A percentile compares a stretch with the other conserved stretches of the same genome.
phyloP scores from a whole-genome alignment of 2,888 invertebrate species.

The Drosophila monieri region DNA sequence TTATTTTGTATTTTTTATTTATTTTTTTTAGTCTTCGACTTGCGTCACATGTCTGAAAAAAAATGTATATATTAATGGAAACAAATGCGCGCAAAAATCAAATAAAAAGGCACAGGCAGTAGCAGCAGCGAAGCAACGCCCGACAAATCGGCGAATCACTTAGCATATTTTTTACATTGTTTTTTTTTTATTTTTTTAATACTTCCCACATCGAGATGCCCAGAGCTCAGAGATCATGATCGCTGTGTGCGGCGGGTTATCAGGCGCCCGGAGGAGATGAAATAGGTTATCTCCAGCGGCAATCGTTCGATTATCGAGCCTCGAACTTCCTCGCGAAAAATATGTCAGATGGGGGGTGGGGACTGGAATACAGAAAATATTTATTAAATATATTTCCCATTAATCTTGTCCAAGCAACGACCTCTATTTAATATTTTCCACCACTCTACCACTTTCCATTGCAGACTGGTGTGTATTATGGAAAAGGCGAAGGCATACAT shows the following conservation, averaged over 20 bases:
- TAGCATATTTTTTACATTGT: slow-evolving; percentile 13
- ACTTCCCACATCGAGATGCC: slow-evolving; percentile 39
- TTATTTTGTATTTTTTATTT: neutral
- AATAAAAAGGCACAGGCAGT: slow-evolving; percentile 6
- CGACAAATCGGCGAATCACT: slow-evolving; percentile 57
- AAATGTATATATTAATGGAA: slow-evolving; percentile 40
- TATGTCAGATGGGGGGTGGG: neutral
- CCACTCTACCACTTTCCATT: neutral
- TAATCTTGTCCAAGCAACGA: neutral
- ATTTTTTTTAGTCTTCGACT: slow-evolving; percentile 34
- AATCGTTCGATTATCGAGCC: slow-evolving; percentile 66
- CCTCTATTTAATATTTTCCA: neutral
- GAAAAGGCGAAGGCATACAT: slow-evolving; percentile 89
- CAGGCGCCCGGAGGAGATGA: slow-evolving; percentile 40
- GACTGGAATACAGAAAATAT: too few species aligned
- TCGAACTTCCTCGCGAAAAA: slow-evolving; percentile 46
- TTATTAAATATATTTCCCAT: too few species aligned
- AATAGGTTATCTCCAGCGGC: slow-evolving; percentile 69
- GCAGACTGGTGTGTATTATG: slow-evolving; percentile 83
- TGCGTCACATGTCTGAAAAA: slow-evolving; percentile 40
- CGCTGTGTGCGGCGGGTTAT: slow-evolving; percentile 57
- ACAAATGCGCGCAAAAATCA: slow-evolving; percentile 54
- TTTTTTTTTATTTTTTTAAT: slow-evolving; percentile 9
- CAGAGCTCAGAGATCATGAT: slow-evolving; percentile 65
- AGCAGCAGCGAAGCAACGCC: slow-evolving; percentile 47